Conservation (phyloP, 2,888 invertebrate species). For the Augiades crinisus region DNA sequence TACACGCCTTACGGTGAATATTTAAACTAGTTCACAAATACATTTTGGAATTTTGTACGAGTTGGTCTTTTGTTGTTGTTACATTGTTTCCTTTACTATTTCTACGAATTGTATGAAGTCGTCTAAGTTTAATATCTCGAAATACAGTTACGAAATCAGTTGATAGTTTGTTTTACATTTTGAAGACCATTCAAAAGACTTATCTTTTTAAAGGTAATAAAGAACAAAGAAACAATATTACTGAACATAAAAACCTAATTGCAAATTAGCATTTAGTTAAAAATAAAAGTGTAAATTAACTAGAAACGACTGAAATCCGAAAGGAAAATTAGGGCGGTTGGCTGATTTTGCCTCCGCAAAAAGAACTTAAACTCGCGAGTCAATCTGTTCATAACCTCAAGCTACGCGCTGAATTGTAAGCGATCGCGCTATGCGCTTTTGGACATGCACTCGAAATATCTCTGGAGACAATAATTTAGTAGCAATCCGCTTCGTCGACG, state of each 20-base stretch:
- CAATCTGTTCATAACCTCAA: constrained; percentile 39
- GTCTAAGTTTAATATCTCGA: not conserved
- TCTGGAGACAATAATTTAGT: constrained; percentile 36
- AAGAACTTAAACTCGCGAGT: constrained; percentile 29
- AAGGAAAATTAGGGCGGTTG: constrained; percentile 7
- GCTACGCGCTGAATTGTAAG: constrained; percentile 39
- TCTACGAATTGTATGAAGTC: not conserved
- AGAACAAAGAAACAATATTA: no score
- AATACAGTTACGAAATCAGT: not conserved
- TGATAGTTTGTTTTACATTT: no score
- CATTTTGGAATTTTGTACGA: constrained; percentile 13
- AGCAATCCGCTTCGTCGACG: constrained; percentile 30
- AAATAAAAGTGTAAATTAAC: not conserved
- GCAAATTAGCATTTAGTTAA: not conserved
- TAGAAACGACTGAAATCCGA: not conserved
- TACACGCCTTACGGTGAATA: constrained; percentile 18
- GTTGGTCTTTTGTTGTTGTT: not conserved
- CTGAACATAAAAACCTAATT: no score
- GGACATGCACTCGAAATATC: constrained; percentile 35
- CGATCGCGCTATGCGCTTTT: constrained; percentile 40
- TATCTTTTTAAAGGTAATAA: no score
- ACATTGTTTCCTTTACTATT: not conserved
- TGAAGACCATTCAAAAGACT: no score
- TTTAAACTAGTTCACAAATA: constrained; percentile 21
- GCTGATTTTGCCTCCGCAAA: constrained; percentile 35